phyloP scores from a whole-genome alignment of 2,888 invertebrate genomes.

The Boloria euphrosyne region DNA sequence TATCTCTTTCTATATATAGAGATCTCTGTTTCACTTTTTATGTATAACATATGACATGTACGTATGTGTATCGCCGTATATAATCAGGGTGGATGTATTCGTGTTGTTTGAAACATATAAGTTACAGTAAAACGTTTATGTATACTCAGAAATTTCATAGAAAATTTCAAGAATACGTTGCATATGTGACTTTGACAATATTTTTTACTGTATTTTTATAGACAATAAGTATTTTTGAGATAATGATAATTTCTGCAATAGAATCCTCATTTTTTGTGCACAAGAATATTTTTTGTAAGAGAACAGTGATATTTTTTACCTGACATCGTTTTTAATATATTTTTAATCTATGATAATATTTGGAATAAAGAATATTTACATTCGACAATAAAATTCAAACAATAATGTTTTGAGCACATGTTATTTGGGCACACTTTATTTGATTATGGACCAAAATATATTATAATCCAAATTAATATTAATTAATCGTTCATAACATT shows the following conservation, averaged over 20 bases:
- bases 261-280: not conserved
- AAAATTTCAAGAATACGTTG: constrained; percentile 43
- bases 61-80: constrained; percentile 46
- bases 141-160: not conserved
- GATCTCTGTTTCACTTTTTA: constrained; percentile 36
- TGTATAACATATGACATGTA: constrained; percentile 8
- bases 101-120: constrained; percentile 4
- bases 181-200: constrained; percentile 75
- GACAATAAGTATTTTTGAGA: constrained; percentile 39
- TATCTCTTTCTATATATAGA: constrained; percentile 26
- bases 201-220: constrained; percentile 49
- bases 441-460: constrained; percentile 35
- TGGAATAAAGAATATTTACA: constrained; percentile 14
- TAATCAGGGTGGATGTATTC: constrained; percentile 54
- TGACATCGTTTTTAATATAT: not conserved
- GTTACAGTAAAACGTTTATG: not conserved
- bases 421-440: constrained; percentile 41
- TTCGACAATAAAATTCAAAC: constrained; percentile 32
- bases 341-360: constrained; percentile 20
- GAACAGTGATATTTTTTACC: not conserved
- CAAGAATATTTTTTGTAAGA: not conserved
- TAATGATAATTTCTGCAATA: not conserved
- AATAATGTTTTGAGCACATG: constrained; percentile 38
- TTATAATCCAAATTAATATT: constrained; percentile 15
- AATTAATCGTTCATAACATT: too few species aligned